Percentiles rank a stretch among this genome's conserved stretches.
Evolutionary conservation across 2,888 invertebrate genomes (phyloP).

Genomic region (Drosophila kuntzei): DNA sequence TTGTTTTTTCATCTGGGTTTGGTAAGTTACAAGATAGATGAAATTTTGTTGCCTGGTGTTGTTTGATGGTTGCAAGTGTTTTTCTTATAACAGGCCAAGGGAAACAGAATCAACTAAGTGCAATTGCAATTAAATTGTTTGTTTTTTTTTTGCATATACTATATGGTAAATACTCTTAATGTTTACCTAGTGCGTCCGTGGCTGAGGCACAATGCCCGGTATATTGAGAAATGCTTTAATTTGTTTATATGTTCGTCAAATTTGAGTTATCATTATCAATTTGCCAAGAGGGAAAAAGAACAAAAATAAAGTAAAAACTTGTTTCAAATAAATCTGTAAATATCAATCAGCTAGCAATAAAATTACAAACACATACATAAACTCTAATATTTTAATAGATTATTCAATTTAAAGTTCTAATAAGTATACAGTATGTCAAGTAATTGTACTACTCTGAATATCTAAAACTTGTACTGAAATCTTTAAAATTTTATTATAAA

Average conservation of each 20-base stretch:
- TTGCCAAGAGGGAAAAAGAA: constrained; percentile 47
- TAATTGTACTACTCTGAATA: background rate
- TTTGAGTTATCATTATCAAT: constrained; percentile 39
- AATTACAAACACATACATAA: constrained; percentile 5
- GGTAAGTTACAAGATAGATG: background rate
- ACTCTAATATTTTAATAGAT: background rate
- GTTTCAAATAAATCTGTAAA: constrained; percentile 47
- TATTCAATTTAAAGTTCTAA: background rate
- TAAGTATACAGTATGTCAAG: background rate
- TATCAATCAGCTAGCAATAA: constrained; percentile 17
- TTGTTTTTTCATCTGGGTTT: background rate
- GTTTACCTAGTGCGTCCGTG: constrained; percentile 84
- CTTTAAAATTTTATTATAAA: background rate
- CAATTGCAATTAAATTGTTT: constrained; percentile 46
- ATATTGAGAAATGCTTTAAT: constrained; percentile 83
- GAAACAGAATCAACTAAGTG: constrained; percentile 52
- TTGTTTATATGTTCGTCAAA: constrained; percentile 15
- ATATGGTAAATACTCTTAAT: constrained; percentile 18
- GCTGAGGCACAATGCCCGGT: constrained; percentile 83
- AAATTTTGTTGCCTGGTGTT: background rate
- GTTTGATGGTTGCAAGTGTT: constrained; percentile 20
- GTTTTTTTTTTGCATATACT: constrained; percentile 1
- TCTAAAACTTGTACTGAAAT: background rate
- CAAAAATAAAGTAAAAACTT: constrained; percentile 50
- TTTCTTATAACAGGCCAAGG: constrained; percentile 24